Evolutionary conservation across 2,113 vertebrate species (phyloP).

Genomic region (Chloropsis cyanopogon): DNA sequence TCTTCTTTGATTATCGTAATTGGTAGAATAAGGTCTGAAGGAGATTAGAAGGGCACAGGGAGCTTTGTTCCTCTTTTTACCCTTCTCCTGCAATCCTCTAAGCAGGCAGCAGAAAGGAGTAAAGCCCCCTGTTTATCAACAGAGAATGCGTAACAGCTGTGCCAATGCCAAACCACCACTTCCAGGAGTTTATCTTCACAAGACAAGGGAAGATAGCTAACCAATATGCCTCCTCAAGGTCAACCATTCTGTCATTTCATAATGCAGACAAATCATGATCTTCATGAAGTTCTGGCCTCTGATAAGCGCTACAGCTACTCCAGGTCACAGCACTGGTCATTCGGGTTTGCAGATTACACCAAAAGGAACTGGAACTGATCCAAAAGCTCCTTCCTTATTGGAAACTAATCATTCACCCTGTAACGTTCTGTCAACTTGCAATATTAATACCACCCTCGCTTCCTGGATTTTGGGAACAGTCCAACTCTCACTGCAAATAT

Average conservation of each 20-base stretch:
- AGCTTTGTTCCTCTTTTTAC: not conserved
- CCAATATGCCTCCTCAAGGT: slow-evolving; percentile 25
- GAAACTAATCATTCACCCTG: slow-evolving; percentile 34
- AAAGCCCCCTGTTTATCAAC: not conserved
- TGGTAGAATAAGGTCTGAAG: not conserved
- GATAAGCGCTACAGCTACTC: not conserved
- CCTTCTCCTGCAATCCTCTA: not conserved
- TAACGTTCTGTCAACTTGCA: slow-evolving; percentile 1
- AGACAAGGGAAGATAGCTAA: not conserved
- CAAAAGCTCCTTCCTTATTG: slow-evolving; percentile 32
- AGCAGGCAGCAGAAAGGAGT: not conserved
- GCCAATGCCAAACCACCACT: not conserved
- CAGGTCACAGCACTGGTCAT: not conserved
- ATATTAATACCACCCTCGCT: not conserved
- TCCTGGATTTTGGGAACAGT: slow-evolving; percentile 3
- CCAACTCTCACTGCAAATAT: slow-evolving; percentile 1
- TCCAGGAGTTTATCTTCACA: not conserved
- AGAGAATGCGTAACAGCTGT: not conserved
- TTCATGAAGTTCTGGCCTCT: not conserved
- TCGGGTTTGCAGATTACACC: not conserved
- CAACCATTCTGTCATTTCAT: not conserved
- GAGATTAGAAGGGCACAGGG: not conserved
- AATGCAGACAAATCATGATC: slow-evolving; percentile 9
- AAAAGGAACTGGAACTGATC: not conserved
- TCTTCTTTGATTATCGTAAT: not conserved